These are phyloP conservation scores for Gadopsis marmoratus DNA, from an alignment of 2,797 vertebrate genomes.

Conservation along the genomic window DNA sequence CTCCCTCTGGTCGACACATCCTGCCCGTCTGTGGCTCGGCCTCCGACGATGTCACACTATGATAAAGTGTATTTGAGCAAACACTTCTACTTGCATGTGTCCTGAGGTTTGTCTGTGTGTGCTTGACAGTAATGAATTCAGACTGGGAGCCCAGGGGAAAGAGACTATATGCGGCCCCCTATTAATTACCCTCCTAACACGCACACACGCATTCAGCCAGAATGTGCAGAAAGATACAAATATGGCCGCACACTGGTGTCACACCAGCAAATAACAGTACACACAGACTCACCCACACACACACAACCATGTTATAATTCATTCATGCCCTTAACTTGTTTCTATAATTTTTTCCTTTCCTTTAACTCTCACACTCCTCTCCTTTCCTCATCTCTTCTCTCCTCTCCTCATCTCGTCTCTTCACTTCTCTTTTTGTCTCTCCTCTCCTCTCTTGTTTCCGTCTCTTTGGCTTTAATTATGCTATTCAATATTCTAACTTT, in stretches of 20 bases:
- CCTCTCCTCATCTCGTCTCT: too few species aligned
- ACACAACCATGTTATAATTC: constrained; percentile 4
- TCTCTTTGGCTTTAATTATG: background rate
- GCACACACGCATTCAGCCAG: background rate
- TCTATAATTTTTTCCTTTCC: background rate
- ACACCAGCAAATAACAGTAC: constrained; percentile 3
- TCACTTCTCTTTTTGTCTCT: too few species aligned
- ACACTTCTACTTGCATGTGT: constrained; percentile 24
- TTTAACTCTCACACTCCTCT: background rate
- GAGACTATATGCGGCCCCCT: constrained; percentile 49
- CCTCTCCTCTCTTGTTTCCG: background rate
- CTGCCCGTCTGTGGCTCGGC: too few species aligned
- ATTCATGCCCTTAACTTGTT: background rate
- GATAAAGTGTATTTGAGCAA: constrained; percentile 21
- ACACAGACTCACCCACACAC: background rate
- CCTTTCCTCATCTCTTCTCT: too few species aligned
- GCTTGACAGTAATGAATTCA: constrained; percentile 62
- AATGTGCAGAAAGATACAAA: constrained; percentile 47
- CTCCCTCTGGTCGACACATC: too few species aligned
- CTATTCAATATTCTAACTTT: background rate
- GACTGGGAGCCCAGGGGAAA: constrained; percentile 63
- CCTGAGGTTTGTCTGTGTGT: background rate
- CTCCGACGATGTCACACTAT: too few species aligned
- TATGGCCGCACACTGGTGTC: background rate
- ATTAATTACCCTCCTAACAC: constrained; percentile 67